phyloP scores from a whole-genome alignment of 2,888 invertebrate genomes.

The Trachelus tabidus region DNA sequence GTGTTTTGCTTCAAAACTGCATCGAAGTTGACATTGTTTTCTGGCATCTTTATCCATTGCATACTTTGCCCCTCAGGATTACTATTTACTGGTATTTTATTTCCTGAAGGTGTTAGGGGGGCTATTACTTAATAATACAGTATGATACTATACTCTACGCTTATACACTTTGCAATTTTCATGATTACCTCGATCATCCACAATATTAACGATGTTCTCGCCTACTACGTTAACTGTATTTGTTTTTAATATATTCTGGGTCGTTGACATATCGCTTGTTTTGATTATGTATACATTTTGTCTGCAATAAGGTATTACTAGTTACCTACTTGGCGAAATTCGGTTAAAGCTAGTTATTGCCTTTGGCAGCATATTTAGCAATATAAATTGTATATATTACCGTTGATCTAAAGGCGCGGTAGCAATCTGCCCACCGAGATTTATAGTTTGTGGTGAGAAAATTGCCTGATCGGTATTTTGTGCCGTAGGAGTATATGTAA shows the following conservation, averaged over 20 bases:
- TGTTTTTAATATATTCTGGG: conserved; percentile 39
- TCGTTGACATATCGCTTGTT: conserved; percentile 44
- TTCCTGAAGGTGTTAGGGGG: conserved; percentile 24
- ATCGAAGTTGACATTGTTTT: conserved; percentile 48
- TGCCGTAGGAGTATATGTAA: conserved; percentile 51
- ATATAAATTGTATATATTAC: conserved; percentile 43
- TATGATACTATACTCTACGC: conserved; percentile 11
- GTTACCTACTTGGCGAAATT: not conserved
- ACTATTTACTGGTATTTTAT: conserved; percentile 32
- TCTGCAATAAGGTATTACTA: conserved; percentile 42
- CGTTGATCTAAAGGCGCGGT: conserved; percentile 57
- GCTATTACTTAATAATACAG: not conserved
- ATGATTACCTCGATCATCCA: conserved; percentile 46
- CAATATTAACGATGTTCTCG: conserved; percentile 43
- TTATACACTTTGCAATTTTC: not conserved
- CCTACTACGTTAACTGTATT: conserved; percentile 41
- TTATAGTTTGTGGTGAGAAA: conserved; percentile 52
- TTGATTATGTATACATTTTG: conserved; percentile 60
- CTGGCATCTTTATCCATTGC: conserved; percentile 56
- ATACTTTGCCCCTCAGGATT: conserved; percentile 46
- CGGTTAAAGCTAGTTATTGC: not conserved
- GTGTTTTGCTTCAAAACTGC: conserved; percentile 42
- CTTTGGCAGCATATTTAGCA: not conserved
- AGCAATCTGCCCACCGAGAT: conserved; percentile 51
- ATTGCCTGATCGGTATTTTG: conserved; percentile 50